Evolutionary conservation across 2,888 invertebrate species (phyloP), one percentile per base, ranked within the genome.

Genomic region (Epinotia ramella): DNA sequence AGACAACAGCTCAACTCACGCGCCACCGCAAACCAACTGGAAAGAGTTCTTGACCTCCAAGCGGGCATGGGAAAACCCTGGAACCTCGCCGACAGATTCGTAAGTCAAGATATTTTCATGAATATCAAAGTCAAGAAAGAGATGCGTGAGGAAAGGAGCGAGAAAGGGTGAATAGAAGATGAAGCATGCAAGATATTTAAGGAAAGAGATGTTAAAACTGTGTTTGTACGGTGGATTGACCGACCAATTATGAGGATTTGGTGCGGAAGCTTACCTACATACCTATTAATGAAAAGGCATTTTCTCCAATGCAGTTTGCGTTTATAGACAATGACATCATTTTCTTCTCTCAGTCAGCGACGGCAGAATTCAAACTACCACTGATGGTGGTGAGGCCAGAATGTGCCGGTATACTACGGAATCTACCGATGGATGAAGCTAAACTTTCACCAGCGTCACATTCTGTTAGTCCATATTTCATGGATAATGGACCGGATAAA

Each of bases 291-390:
- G 53, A 53, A n/a, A 53, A 13, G 53, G 53, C 1, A n/a, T 53
- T 53, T n/a, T 6, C 7, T n/a, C n/a, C 16, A 53, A 46, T 46
- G 13, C 5, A 5, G 5, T 16, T 13, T 49, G 13, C 53, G 53
- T 53, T 53, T 49, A 49, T 16, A 13, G 49, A 49, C 16, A 49
- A 49, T 49, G n/a, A 53, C 1, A 53, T 7, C 7, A n/a, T 53
- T 78, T 73, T 77, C 77, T 66, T 80, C 72, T 71, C 73, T 40
- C 85, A 97, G 97, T 93, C 97, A 67, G 95, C 96, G 12, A 95
- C 95, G 82, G 96, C 96, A 28, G 95, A 96, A 80, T 97, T 96
- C 87, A 96, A 96, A 83, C 87, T 97, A 9, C 97, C 97, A 0
- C 85, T 97, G 78, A 90, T 96, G 62, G 94, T 95, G 66, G 97